phyloP scores from a whole-genome alignment of 2,113 vertebrate species.

The Odobenus rosmarus region DNA sequence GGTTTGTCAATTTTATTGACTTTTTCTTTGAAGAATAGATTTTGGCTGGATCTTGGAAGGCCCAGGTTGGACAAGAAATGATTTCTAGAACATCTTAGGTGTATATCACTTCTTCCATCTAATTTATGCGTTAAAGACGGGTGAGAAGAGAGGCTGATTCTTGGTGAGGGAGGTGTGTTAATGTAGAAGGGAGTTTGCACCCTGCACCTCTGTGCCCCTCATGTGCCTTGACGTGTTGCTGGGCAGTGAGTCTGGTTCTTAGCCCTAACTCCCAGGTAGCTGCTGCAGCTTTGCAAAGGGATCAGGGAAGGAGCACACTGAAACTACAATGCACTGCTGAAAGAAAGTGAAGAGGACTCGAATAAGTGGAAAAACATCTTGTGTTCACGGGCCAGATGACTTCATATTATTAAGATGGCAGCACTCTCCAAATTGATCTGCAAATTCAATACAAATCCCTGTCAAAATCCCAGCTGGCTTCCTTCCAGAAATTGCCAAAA shows the following conservation, averaged over 20 bases:
- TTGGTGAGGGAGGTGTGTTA: no score
- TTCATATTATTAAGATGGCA: neutral
- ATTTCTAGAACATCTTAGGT: neutral
- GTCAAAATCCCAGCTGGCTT: neutral
- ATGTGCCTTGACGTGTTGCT: neutral
- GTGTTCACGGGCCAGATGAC: neutral
- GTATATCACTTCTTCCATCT: neutral
- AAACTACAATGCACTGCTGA: no score
- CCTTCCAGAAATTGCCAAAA: neutral
- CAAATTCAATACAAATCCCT: neutral
- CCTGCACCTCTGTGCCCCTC: no score
- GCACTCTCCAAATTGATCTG: neutral
- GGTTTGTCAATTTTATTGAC: neutral
- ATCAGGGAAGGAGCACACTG: neutral
- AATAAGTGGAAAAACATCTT: no score
- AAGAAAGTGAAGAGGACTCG: neutral
- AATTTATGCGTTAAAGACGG: neutral
- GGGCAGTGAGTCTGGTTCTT: neutral
- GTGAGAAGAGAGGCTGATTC: neutral
- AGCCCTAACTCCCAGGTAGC: neutral
- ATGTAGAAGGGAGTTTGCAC: fast-evolving
- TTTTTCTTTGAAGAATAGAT: neutral
- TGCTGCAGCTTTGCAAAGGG: neutral
- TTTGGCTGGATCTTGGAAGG: neutral
- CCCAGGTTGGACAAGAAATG: neutral